Base-by-base conservation (phyloP, 2,797 vertebrate genomes). In the Aldrovandia affinis region DNA sequence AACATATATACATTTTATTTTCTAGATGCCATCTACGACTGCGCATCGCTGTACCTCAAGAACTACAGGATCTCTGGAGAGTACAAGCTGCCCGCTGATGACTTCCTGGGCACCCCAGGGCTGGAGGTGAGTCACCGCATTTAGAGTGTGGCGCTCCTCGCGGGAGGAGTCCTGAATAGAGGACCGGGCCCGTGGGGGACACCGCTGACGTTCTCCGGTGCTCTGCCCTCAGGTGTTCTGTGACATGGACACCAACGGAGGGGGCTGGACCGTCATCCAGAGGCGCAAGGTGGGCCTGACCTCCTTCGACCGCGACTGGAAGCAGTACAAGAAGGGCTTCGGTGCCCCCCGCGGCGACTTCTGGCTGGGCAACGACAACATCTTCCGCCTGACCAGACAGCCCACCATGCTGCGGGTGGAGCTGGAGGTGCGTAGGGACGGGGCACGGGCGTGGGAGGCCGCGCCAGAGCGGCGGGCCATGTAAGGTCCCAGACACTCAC, bases 231-330 rank as follows among this genome's bases (percentile, higher is more conserved):
- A 99, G 98, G 96, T 99, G 36, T 98, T 93, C 91, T 99, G 98
- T 47, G 98, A 99, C 88, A 99, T 99, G 98, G 96, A 98, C 80
- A 98, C 96, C 33, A 94, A 96, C 0, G 97, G 97, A 0, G 98
- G 98, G 0, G 98, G 98, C 61, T 99, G 98, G 98, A 99, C 98
- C 0, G 47, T 97, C 84, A 98, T 99, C 89, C 98, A 99, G 90
- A 97, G 98, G 80, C 97, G 98, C 0, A 98, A 97, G 91, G 93
- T 97, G 9, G 98, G 98, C 86, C 89, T 99, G 79, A 96, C 94
- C 30, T 98, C 97, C 14, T 99, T 99, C 92, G 94, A 95, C 70
- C 96, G 95, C 15, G 97, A 99, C 90, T 99, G 98, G 98, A 98
- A 96, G 87, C 97, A 98, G 87, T 99, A 99, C 87, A 97, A 93